phyloP scores from a whole-genome alignment of 2,113 vertebrate species.

The Podocnemis expansa region DNA sequence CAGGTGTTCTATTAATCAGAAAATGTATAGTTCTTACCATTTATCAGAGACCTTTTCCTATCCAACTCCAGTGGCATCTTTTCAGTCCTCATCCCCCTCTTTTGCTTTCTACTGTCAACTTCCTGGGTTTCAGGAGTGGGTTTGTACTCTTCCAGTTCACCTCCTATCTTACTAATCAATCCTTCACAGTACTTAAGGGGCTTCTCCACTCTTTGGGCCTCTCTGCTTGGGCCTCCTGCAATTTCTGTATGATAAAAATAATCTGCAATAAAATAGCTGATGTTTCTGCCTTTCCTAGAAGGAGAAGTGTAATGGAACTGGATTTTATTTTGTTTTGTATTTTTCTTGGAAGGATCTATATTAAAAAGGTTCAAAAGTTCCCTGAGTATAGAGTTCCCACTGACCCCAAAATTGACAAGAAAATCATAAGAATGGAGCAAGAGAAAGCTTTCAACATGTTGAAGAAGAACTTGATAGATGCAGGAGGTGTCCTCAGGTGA shows the following conservation, averaged over 20 bases:
- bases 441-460: conserved; percentile 88
- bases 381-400: conserved; percentile 85
- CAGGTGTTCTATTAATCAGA: not conserved
- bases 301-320: conserved; percentile 1
- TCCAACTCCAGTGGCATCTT: accelerated
- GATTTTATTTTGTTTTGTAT: not conserved
- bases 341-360: conserved; percentile 83
- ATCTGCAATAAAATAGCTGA: not conserved
- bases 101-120: not conserved
- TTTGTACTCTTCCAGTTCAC: not conserved
- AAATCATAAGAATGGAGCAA: conserved; percentile 87
- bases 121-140: not conserved
- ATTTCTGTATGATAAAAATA: not conserved
- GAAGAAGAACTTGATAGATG: conserved; percentile 84
- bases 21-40: not conserved
- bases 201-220: not conserved
- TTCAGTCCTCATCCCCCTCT: not conserved
- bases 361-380: conserved; percentile 90
- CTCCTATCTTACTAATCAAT: not conserved
- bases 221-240: not conserved
- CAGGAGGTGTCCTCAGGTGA: conserved; percentile 84
- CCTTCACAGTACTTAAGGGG: not conserved
- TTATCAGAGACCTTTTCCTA: not conserved
- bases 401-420: conserved; percentile 88
- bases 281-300: not conserved